Percentiles rank a stretch among this genome's conserved stretches.
phyloP scores from a whole-genome alignment of 1,140 invertebrate genomes.

The Oryzaephilus surinamensis region DNA sequence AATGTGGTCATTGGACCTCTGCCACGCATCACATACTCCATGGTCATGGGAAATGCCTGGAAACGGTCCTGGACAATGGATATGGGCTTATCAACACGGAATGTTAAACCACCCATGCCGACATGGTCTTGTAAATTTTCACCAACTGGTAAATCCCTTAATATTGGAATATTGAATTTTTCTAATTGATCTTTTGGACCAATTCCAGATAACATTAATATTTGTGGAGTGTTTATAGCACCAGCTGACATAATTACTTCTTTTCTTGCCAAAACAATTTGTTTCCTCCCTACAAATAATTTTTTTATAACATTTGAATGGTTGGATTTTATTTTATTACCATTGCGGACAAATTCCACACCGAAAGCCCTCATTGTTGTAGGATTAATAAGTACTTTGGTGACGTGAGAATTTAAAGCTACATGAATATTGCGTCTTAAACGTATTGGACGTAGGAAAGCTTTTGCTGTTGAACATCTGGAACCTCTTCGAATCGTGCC shows the following conservation, averaged over 20 bases:
- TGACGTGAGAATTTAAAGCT: conserved; percentile 65
- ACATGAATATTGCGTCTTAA: conserved; percentile 68
- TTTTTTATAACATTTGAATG: no score
- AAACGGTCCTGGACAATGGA: conserved; percentile 62
- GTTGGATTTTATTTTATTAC: conserved; percentile 41
- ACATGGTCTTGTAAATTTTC: conserved; percentile 76
- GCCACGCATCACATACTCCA: conserved; percentile 65
- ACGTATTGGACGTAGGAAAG: conserved; percentile 70
- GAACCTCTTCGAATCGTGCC: conserved; percentile 62
- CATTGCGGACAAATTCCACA: conserved; percentile 64
- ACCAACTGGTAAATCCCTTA: conserved; percentile 63
- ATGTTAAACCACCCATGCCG: conserved; percentile 69
- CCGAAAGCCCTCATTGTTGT: conserved; percentile 58
- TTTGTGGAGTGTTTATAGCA: conserved; percentile 66
- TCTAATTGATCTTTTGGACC: conserved; percentile 66
- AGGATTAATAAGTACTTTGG: conserved; percentile 59
- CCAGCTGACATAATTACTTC: conserved; percentile 74
- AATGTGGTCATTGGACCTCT: conserved; percentile 74
- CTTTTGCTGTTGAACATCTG: conserved; percentile 83
- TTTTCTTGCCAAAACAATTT: conserved; percentile 52
- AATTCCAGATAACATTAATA: conserved; percentile 81
- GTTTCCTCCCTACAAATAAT: conserved; percentile 18
- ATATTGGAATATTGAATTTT: conserved; percentile 55
- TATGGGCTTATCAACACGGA: conserved; percentile 65
- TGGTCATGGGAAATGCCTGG: conserved; percentile 61